Percentiles rank a stretch among this genome's conserved stretches.
Conservation (phyloP, 2,888 invertebrate genomes). For the Diachrysia chrysitis region DNA sequence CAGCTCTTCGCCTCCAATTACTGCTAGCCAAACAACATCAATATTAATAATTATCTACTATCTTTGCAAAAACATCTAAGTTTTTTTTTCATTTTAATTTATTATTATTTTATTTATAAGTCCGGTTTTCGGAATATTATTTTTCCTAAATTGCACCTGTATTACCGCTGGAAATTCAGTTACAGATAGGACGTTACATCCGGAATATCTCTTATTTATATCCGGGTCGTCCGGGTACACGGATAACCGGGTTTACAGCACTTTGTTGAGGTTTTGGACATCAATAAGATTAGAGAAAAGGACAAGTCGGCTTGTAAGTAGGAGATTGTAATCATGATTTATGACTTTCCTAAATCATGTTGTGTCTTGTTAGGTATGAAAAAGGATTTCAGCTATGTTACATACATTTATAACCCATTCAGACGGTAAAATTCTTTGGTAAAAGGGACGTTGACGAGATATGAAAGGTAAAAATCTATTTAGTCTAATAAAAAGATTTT, state of each 20-base stretch:
- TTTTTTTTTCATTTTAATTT: no score
- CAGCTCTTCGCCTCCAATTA: no score
- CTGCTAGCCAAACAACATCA: no score
- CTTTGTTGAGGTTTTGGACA: slow-evolving; percentile 50
- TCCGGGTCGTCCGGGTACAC: slow-evolving; percentile 38
- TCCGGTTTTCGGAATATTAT: no score
- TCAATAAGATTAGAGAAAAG: slow-evolving; percentile 47
- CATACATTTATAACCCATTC: no score
- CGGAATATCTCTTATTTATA: slow-evolving; percentile 61
- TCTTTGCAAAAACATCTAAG: no score
- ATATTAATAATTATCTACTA: no score
- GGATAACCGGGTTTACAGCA: slow-evolving; percentile 50
- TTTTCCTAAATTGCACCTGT: slow-evolving; percentile 43
- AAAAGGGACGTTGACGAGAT: no score
- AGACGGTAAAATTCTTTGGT: no score
- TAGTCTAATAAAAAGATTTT: no score
- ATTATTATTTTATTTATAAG: no score
- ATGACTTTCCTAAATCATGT: not conserved
- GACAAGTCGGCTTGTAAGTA: slow-evolving; percentile 8
- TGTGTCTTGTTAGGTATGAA: not conserved
- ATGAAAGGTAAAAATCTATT: no score
- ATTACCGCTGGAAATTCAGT: slow-evolving; percentile 45
- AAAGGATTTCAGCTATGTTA: not conserved
- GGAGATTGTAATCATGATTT: slow-evolving; percentile 7
- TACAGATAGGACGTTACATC: slow-evolving; percentile 50